These are phyloP conservation scores for Dioctria linearis DNA, from an alignment of 2,888 invertebrate species.

Conservation along the genomic window DNA sequence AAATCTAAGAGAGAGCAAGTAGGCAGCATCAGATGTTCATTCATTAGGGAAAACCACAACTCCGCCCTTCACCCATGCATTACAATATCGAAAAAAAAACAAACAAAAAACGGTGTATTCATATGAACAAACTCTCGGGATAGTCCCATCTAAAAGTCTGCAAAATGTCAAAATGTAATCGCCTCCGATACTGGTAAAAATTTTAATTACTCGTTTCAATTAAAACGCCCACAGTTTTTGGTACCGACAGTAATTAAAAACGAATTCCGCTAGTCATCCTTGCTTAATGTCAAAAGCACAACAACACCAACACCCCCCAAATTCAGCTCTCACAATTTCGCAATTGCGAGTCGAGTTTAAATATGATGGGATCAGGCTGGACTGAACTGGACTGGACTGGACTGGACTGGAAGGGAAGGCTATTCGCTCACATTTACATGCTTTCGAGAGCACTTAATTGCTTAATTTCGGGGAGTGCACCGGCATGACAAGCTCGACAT, in stretches of 20 bases:
- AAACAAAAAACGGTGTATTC: no score
- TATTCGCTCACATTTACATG: not conserved
- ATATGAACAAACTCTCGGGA: no score
- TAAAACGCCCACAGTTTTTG: conserved; percentile 31
- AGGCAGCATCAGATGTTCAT: not conserved
- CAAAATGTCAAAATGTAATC: conserved; percentile 9
- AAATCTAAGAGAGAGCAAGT: no score
- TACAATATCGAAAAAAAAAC: no score
- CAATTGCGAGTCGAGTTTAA: not conserved
- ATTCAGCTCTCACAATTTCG: not conserved
- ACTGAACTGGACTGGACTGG: not conserved
- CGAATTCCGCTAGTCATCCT: conserved; percentile 23
- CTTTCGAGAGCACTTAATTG: conserved; percentile 27
- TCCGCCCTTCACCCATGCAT: not conserved
- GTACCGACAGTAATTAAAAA: conserved; percentile 31
- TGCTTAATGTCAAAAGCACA: not conserved
- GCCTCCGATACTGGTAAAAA: conserved; percentile 5
- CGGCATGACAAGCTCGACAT: conserved; percentile 16
- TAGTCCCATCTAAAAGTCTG: not conserved
- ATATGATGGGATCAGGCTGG: no score
- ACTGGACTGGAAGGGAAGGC: not conserved
- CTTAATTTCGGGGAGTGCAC: conserved; percentile 31
- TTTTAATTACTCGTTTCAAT: conserved; percentile 40
- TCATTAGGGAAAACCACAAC: not conserved
- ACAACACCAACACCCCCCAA: not conserved